Conservation (phyloP, 1,140 invertebrate genomes). For the Caenorhabditis latens region DNA sequence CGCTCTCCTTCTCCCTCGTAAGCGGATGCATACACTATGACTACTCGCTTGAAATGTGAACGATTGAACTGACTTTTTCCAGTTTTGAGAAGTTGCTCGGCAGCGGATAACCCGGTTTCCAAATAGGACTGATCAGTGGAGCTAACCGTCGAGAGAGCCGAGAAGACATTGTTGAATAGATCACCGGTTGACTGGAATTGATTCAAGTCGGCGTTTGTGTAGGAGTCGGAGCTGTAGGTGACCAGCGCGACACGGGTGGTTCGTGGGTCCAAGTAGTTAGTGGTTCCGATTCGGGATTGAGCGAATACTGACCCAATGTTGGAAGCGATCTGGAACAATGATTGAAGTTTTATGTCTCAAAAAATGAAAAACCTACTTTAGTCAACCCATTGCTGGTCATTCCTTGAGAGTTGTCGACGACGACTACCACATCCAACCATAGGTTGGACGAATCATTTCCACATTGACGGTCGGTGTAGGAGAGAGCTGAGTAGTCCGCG, state of each 20-base stretch:
- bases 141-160: neutral
- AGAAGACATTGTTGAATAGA: neutral
- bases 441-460: neutral
- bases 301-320: neutral
- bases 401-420: neutral
- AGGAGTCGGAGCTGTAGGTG: neutral
- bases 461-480: neutral
- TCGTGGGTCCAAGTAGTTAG: neutral
- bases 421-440: slow-evolving; percentile 16
- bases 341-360: no score
- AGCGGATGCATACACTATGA: neutral
- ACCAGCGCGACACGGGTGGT: neutral
- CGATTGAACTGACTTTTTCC: neutral
- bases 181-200: neutral
- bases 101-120: neutral
- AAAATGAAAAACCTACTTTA: neutral
- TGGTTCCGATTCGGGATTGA: neutral
- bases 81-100: neutral
- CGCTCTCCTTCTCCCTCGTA: neutral
- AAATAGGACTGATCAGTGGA: neutral
- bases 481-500: neutral
- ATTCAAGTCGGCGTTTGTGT: neutral
- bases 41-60: neutral
- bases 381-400: neutral
- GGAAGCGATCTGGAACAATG: neutral